These are phyloP conservation scores for Anabacerthia variegaticeps DNA, from an alignment of 2,797 vertebrate genomes.

Conservation along the genomic window DNA sequence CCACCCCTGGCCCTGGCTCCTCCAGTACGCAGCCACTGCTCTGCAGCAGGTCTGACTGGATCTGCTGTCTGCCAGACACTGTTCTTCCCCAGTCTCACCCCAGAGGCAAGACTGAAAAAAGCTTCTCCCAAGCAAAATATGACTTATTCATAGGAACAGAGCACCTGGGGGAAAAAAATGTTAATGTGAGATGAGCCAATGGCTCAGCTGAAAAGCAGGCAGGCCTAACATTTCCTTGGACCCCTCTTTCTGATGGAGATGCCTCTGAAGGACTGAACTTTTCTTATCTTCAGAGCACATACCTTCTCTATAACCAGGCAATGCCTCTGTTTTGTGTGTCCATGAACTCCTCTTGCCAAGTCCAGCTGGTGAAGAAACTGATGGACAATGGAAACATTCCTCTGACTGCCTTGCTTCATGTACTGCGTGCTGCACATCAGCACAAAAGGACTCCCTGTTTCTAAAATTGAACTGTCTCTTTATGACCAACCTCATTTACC, in stretches of 20 bases:
- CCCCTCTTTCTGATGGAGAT: background rate
- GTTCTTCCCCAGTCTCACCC: background rate
- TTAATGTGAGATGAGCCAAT: background rate
- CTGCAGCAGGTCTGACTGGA: background rate
- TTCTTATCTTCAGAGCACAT: background rate
- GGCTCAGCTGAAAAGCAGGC: background rate
- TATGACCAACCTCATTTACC: slow-evolving; percentile 2
- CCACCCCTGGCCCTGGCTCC: background rate
- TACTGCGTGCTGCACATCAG: background rate
- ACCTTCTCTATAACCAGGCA: background rate
- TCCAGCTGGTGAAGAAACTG: background rate
- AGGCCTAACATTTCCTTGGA: background rate
- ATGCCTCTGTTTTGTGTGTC: background rate
- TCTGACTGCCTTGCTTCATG: background rate
- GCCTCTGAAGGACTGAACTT: background rate
- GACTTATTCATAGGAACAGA: background rate
- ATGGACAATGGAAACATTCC: background rate
- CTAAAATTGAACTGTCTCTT: slow-evolving; percentile 37
- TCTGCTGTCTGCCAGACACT: background rate
- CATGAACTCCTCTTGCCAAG: background rate
- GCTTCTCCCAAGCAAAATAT: background rate
- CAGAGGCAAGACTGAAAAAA: background rate
- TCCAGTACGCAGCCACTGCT: background rate
- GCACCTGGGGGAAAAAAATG: background rate
- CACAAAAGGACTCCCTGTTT: background rate